These are phyloP conservation scores for Burhinus oedicnemus DNA, from an alignment of 2,113 vertebrate species.

Conservation along the genomic window DNA sequence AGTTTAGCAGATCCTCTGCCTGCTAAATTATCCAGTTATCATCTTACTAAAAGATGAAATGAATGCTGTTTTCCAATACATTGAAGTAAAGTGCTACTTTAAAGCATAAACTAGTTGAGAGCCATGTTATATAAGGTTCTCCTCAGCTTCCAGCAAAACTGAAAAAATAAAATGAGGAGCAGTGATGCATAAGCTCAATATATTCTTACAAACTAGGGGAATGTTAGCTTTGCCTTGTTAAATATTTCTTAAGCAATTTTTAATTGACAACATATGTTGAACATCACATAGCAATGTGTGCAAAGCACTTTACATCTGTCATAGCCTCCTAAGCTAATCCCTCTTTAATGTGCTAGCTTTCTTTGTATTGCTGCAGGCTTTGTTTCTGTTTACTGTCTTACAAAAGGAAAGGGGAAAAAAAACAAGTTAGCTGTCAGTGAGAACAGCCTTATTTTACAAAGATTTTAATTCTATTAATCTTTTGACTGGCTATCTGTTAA, in stretches of 20 bases:
- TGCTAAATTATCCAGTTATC: background rate
- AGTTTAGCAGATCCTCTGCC: background rate
- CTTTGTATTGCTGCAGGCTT: slow-evolving; percentile 58
- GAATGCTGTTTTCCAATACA: background rate
- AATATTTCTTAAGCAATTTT: slow-evolving; percentile 79
- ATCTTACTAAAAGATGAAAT: background rate
- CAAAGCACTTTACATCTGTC: slow-evolving; percentile 71
- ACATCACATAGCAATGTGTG: slow-evolving; percentile 68
- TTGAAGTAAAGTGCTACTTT: background rate
- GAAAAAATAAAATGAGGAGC: slow-evolving; percentile 35
- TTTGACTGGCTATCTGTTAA: slow-evolving; percentile 33
- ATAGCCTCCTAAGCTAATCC: slow-evolving; percentile 66
- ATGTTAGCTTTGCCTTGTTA: slow-evolving; percentile 68
- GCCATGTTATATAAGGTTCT: background rate
- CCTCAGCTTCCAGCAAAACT: background rate
- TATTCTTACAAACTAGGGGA: slow-evolving; percentile 47
- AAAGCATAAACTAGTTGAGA: background rate
- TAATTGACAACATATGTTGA: slow-evolving; percentile 76
- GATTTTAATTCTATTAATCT: slow-evolving; percentile 55
- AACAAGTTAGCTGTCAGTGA: slow-evolving; percentile 42
- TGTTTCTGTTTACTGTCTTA: slow-evolving; percentile 66
- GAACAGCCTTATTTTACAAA: slow-evolving; percentile 17
- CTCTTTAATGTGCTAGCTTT: slow-evolving; percentile 55
- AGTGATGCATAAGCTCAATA: slow-evolving; percentile 51
- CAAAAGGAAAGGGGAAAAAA: background rate